Evolutionary conservation across 2,888 invertebrate species (phyloP).

Genomic region (Stictocephala bisonia): DNA sequence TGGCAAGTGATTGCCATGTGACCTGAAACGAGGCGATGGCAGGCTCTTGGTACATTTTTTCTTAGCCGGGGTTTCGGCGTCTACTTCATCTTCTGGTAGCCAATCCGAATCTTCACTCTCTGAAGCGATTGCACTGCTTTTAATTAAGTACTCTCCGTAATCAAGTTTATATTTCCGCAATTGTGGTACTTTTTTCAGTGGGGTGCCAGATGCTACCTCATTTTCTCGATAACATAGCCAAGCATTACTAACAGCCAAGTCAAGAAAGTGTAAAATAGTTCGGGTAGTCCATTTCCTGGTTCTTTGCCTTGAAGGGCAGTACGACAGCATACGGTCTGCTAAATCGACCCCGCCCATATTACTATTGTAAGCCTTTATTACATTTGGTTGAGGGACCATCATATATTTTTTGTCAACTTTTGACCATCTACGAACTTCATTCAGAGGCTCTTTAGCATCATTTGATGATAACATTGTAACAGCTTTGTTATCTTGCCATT

Average conservation of each 20-base stretch:
- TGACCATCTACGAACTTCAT: slow-evolving; percentile 1
- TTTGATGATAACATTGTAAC: slow-evolving; percentile 1
- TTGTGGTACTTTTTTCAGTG: slow-evolving; percentile 5
- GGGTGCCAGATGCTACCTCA: neutral
- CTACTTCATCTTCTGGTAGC: neutral
- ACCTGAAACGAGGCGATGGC: neutral
- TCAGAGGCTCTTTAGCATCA: slow-evolving; percentile 5
- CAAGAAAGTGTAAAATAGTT: slow-evolving; percentile 8
- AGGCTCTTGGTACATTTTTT: neutral
- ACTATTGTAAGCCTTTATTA: neutral
- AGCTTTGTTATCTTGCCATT: slow-evolving; percentile 28
- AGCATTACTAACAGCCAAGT: slow-evolving; percentile 7
- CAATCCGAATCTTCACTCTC: neutral
- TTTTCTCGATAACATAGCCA: slow-evolving; percentile 4
- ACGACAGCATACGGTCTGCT: neutral
- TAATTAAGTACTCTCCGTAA: slow-evolving; percentile 10
- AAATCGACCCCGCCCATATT: slow-evolving; percentile 3
- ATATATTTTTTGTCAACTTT: neutral
- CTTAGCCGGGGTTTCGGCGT: neutral
- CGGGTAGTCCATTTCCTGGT: slow-evolving; percentile 15
- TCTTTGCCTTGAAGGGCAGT: slow-evolving; percentile 1
- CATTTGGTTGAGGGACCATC: neutral
- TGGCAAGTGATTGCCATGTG: slow-evolving; percentile 2
- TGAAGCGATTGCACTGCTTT: neutral
- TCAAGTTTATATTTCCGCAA: slow-evolving; percentile 6